phyloP scores from a whole-genome alignment of 2,113 vertebrate species.

The Lasiurus cinereus region DNA sequence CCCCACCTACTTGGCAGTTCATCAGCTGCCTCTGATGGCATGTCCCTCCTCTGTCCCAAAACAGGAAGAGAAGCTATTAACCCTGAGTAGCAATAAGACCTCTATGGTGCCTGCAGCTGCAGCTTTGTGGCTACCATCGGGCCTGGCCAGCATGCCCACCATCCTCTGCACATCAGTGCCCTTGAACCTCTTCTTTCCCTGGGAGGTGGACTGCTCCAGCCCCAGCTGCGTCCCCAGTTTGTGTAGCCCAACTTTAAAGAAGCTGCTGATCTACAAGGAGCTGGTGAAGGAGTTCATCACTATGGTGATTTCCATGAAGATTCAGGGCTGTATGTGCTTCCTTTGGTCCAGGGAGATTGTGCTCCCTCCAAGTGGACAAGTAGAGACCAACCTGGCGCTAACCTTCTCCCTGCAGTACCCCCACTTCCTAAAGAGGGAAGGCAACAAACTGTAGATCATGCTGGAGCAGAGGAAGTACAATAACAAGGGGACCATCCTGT shows the following conservation, averaged over 20 bases:
- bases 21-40: too few species aligned
- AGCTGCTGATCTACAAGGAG: conserved; percentile 95
- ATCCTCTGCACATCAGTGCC: not conserved
- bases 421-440: conserved; percentile 96
- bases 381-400: conserved; percentile 96
- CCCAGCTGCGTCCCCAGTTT: conserved; percentile 86
- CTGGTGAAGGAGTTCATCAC: conserved; percentile 97
- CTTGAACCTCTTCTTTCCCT: not conserved
- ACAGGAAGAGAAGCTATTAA: too few species aligned
- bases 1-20: too few species aligned
- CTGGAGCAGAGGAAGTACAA: conserved; percentile 95
- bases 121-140: too few species aligned
- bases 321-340: conserved; percentile 91
- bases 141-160: too few species aligned
- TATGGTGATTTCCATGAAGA: conserved; percentile 96
- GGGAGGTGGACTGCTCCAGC: not conserved
- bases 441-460: conserved; percentile 97
- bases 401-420: conserved; percentile 93
- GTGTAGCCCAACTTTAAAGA: conserved; percentile 97
- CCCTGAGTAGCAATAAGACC: too few species aligned
- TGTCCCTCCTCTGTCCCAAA: too few species aligned
- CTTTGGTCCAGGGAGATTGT: conserved; percentile 97
- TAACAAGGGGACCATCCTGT: conserved; percentile 95
- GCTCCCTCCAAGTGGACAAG: conserved; percentile 95
- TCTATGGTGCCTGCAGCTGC: too few species aligned